Percentiles rank a stretch among this genome's conserved stretches.
These are phyloP conservation scores for Collichthys lucidus DNA, from an alignment of 2,113 vertebrate genomes.

Conservation along the genomic window DNA sequence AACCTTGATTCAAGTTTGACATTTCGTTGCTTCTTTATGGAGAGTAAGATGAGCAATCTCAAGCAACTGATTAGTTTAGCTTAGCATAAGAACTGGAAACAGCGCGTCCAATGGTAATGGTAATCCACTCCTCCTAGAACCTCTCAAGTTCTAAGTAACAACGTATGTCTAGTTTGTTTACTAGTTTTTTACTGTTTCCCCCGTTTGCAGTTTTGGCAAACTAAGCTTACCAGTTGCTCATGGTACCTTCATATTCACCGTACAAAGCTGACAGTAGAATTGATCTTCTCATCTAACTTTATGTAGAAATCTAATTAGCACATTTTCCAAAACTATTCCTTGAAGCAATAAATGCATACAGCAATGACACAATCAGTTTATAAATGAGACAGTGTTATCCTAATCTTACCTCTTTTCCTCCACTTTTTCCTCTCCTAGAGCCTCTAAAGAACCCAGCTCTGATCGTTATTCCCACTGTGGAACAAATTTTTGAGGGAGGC, in stretches of 20 bases:
- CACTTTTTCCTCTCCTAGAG: conserved; percentile 54
- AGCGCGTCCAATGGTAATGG: not conserved
- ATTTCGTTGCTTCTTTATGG: not conserved
- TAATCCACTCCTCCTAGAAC: not conserved
- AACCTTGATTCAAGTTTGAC: not conserved
- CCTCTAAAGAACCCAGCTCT: conserved; percentile 61
- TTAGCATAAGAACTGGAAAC: not conserved
- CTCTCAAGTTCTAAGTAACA: not conserved
- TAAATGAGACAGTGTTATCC: not conserved
- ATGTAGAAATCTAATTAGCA: too few species aligned
- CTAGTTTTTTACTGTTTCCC: too few species aligned
- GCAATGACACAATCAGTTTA: not conserved
- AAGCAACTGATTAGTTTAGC: not conserved
- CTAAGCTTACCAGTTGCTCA: not conserved
- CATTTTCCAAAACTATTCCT: not conserved
- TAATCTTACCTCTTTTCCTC: not conserved
- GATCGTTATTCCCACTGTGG: conserved; percentile 35
- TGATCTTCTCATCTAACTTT: not conserved
- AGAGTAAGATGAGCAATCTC: not conserved
- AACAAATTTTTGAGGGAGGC: conserved; percentile 62
- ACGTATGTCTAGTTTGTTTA: too few species aligned
- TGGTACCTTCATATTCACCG: not conserved
- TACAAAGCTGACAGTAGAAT: not conserved
- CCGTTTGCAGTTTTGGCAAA: not conserved
- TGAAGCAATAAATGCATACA: not conserved